Evolutionary conservation across 2,888 invertebrate species (phyloP).

Genomic region (Tipula vernalis): DNA sequence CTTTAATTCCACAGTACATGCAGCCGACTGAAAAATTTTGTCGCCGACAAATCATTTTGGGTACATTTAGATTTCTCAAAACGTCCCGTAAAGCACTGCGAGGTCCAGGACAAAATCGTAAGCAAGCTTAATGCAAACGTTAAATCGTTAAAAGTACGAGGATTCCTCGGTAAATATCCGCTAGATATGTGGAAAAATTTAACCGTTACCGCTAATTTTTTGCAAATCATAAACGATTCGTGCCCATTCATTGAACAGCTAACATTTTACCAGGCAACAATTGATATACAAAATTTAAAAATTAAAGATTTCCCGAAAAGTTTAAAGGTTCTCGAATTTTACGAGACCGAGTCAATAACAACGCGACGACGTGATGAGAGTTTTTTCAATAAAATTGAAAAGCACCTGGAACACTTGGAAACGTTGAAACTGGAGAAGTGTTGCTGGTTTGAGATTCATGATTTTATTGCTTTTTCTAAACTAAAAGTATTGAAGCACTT

Average conservation of each 20-base stretch:
- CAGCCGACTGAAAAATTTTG: constrained; percentile 26
- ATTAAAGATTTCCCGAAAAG: constrained; percentile 51
- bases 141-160: constrained; percentile 27
- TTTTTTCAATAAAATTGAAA: constrained; percentile 31
- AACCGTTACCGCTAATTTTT: constrained; percentile 25
- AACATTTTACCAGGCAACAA: constrained; percentile 29
- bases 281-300: constrained; percentile 38
- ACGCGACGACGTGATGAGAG: constrained; percentile 25
- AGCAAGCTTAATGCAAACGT: constrained; percentile 27
- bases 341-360: constrained; percentile 26
- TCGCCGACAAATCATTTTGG: constrained; percentile 32
- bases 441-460: constrained; percentile 60
- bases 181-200: constrained; percentile 19
- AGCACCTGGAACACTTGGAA: constrained; percentile 26
- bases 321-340: constrained; percentile 46
- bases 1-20: constrained; percentile 25
- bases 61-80: constrained; percentile 27
- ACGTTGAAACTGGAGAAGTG: constrained; percentile 55
- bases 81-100: constrained; percentile 24
- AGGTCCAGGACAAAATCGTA: constrained; percentile 24
- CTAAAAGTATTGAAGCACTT: constrained; percentile 47
- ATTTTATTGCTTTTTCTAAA: constrained; percentile 61
- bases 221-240: constrained; percentile 23
- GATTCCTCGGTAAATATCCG: constrained; percentile 23
- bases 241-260: constrained; percentile 25